phyloP scores from a whole-genome alignment of 2,888 invertebrate genomes.

The Brachycybe producta region DNA sequence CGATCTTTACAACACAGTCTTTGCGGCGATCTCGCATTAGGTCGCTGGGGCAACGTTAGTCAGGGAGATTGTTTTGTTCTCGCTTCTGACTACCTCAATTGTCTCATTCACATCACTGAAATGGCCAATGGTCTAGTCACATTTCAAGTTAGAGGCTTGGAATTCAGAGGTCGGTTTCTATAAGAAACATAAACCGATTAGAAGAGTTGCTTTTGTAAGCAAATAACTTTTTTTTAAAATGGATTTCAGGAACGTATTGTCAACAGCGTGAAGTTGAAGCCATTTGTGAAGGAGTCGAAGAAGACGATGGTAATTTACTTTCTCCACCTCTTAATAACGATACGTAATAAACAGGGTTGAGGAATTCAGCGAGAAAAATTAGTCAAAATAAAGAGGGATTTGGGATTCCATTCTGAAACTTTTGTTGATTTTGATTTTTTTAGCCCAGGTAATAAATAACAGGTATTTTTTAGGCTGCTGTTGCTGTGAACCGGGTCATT shows the following conservation, averaged over 20 bases:
- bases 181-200: background rate
- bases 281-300: constrained; percentile 92
- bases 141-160: constrained; percentile 91
- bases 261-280: constrained; percentile 98
- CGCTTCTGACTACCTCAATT: constrained; percentile 96
- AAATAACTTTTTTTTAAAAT: constrained; percentile 8
- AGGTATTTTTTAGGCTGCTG: constrained; percentile 51
- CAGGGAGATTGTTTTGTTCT: constrained; percentile 97
- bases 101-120: constrained; percentile 93
- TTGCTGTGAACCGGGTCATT: constrained; percentile 78
- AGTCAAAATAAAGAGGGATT: too few species aligned
- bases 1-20: constrained; percentile 89
- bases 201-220: constrained; percentile 5
- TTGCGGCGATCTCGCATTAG: constrained; percentile 81
- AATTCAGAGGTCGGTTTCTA: constrained; percentile 57
- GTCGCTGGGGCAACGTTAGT: constrained; percentile 86
- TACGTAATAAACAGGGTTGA: too few species aligned
- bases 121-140: constrained; percentile 95
- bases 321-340: too few species aligned
- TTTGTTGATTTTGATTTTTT: background rate
- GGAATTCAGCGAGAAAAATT: too few species aligned
- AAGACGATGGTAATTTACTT: constrained; percentile 67
- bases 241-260: constrained; percentile 72
- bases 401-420: too few species aligned
- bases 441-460: constrained; percentile 18